These are phyloP conservation scores for Petrolisthes cinctipes DNA, from an alignment of 2,888 invertebrate species.

Conservation along the genomic window DNA sequence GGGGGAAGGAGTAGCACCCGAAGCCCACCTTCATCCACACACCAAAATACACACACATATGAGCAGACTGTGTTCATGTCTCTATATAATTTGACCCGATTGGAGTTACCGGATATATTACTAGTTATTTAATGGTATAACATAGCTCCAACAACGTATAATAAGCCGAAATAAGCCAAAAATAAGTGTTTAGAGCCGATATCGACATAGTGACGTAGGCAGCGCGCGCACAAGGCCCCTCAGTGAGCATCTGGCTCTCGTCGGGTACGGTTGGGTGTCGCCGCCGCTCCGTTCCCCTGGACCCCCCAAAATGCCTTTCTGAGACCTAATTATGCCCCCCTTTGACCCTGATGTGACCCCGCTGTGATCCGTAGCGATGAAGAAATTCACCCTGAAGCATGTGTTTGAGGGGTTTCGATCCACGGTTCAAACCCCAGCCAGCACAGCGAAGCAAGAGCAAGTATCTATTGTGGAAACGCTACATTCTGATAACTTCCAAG, in stretches of 20 bases:
- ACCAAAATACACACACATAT: no score
- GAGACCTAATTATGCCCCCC: background rate
- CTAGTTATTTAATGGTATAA: background rate
- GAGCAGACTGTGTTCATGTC: no score
- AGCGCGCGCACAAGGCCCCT: slow-evolving; percentile 10
- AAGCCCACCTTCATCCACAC: no score
- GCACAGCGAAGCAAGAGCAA: slow-evolving; percentile 46
- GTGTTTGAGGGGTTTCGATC: slow-evolving; percentile 61
- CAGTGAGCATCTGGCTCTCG: slow-evolving; percentile 18
- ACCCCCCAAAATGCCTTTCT: background rate
- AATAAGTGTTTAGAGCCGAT: background rate
- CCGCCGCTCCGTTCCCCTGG: background rate
- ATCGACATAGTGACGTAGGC: slow-evolving; percentile 9
- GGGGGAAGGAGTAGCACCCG: no score
- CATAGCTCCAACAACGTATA: background rate
- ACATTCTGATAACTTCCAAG: slow-evolving; percentile 57
- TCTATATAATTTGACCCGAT: no score
- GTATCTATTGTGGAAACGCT: slow-evolving; percentile 58
- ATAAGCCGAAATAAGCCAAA: background rate
- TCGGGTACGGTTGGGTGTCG: slow-evolving; percentile 13
- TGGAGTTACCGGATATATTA: no score
- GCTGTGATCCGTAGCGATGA: slow-evolving; percentile 49
- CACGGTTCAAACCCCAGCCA: slow-evolving; percentile 39
- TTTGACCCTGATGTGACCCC: slow-evolving; percentile 11
- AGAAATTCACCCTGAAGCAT: slow-evolving; percentile 61